Evolutionary conservation across 2,113 vertebrate species (phyloP), one percentile per base, ranked within the genome.

Genomic region (Silurus asotus): DNA sequence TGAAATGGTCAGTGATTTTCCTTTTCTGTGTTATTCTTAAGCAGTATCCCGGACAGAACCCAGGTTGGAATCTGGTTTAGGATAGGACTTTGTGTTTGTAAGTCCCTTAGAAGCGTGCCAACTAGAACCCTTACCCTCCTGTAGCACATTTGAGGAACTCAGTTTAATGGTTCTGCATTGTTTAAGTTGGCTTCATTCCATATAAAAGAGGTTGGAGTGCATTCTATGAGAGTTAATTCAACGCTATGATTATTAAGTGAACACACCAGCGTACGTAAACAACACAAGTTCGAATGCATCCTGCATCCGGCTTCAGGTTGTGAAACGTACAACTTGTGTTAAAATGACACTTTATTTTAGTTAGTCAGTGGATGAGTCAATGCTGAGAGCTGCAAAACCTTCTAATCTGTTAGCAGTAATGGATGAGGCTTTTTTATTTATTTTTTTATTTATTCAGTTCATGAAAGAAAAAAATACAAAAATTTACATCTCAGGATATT

Each of bases 1-100:
- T 1, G 93, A 93, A 67, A 25, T 90, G 91, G 94, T 95, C 88
- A 94, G 94, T 92, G 51, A 0, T 67, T 37, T 87, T 55, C 6
- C 9, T 37, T 13, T 75, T 17, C 2, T 37, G n/a, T 75, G 1
- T 8, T 58, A 28, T 10, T 13, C 62, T 48, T 49, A 4, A 8
- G 25, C 37, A 67, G 64, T 23, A 69, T 5, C 49, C 20, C 5
- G 78, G 45, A 62, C 9, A 14, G 20, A 78, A 77, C 25, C 14
- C 9, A 58, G 19, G 5, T 51, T 75, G 11, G 49, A 45, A 49
- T 74, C 0, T 15, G 1, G 67, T 14, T 37, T 17, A 7, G 28
- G 48, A 23, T 23, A 51, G 19, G 48, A 20, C 70, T 49, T 17
- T 65, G 15, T 13, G 28, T 37, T 37, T 2, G 28, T 2, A 37